These are phyloP conservation scores for Burhinus bistriatus DNA, from an alignment of 2,113 vertebrate species.

Conservation along the genomic window DNA sequence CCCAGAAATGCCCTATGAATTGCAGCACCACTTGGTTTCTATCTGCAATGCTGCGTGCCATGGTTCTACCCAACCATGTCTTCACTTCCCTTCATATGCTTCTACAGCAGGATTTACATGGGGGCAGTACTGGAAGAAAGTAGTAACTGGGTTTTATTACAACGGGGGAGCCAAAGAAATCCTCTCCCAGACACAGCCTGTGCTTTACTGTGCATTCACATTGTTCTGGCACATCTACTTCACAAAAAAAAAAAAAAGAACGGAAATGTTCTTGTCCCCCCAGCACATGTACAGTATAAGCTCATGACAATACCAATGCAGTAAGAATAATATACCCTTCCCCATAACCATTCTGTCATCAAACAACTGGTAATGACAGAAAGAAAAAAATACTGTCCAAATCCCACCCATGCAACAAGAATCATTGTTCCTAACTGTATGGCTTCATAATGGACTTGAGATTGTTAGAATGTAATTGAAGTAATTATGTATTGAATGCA, in stretches of 20 bases:
- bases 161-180: neutral
- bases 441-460: neutral
- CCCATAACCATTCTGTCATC: neutral
- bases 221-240: neutral
- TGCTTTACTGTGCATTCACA: neutral
- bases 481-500: slow-evolving; percentile 31
- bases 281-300: neutral
- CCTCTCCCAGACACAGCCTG: neutral
- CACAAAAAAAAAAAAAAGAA: neutral
- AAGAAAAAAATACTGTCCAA: neutral
- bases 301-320: neutral
- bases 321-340: neutral
- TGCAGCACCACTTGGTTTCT: neutral
- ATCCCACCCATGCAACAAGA: neutral
- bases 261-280: neutral
- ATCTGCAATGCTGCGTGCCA: neutral
- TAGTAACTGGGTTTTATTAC: neutral
- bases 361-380: slow-evolving; percentile 1
- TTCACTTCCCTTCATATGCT: neutral
- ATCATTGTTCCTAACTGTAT: slow-evolving; percentile 2
- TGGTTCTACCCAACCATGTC: neutral
- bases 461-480: slow-evolving; percentile 21
- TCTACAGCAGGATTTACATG: neutral
- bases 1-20: neutral
- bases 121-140: neutral